phyloP scores from a whole-genome alignment of 1,140 invertebrate species.

The Oryctes rhinoceros region DNA sequence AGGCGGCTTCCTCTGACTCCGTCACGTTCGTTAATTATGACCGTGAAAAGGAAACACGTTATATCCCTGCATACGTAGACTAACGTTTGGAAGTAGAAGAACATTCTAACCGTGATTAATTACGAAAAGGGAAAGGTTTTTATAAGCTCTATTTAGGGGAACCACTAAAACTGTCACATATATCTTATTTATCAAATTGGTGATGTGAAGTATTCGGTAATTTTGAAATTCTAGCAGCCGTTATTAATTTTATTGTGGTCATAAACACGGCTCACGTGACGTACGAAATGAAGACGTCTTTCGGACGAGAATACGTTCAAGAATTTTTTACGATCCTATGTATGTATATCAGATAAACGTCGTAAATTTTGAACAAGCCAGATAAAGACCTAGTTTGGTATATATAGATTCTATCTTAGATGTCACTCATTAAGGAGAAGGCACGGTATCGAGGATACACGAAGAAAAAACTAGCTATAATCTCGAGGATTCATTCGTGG shows the following conservation, averaged over 20 bases:
- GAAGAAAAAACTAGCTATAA: too few relatives aligned
- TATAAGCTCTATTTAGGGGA: constrained; percentile 23
- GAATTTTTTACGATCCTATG: not conserved
- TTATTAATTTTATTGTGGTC: constrained; percentile 35
- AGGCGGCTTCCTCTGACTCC: constrained; percentile 4
- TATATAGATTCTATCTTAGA: not conserved
- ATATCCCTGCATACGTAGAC: not conserved
- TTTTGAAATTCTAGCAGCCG: constrained; percentile 34
- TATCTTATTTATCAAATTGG: constrained; percentile 31
- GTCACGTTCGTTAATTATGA: constrained; percentile 40
- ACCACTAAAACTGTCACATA: constrained; percentile 31
- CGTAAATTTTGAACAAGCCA: constrained; percentile 1
- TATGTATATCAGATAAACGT: constrained; percentile 3
- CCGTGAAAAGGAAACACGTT: constrained; percentile 33
- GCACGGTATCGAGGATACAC: not conserved
- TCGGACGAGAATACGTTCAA: not conserved
- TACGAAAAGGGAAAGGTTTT: constrained; percentile 21
- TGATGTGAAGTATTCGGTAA: constrained; percentile 34
- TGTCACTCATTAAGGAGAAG: not conserved
- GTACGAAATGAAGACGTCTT: constrained; percentile 17
- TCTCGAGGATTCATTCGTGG: too few relatives aligned
- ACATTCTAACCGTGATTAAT: constrained; percentile 17
- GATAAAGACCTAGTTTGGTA: not conserved
- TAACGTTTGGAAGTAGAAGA: not conserved
- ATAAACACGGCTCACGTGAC: not conserved